Conservation (phyloP, 2,888 invertebrate genomes). For the Ectemnius lituratus region DNA sequence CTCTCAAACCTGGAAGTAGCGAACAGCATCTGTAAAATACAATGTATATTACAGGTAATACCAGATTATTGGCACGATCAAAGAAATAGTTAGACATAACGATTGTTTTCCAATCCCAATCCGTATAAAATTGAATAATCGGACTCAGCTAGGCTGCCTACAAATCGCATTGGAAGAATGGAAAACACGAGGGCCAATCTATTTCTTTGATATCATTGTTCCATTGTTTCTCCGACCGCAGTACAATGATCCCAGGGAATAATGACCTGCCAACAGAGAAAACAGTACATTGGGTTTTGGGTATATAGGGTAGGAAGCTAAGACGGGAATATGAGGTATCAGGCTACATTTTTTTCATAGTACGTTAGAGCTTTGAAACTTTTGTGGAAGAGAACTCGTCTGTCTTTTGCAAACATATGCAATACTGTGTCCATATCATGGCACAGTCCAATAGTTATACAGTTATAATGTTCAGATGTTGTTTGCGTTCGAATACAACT, state of each 20-base stretch:
- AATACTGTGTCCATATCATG: conserved; percentile 28
- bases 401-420: conserved; percentile 34
- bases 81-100: neutral
- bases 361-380: conserved; percentile 34
- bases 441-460: conserved; percentile 36
- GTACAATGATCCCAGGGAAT: neutral
- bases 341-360: conserved; percentile 39
- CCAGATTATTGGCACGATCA: neutral
- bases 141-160: conserved; percentile 1
- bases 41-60: neutral
- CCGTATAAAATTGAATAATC: neutral
- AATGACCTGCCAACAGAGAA: conserved; percentile 43
- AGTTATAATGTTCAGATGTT: conserved; percentile 28
- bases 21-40: neutral
- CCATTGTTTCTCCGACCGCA: neutral
- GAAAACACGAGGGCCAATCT: conserved; percentile 16
- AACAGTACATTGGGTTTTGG: neutral
- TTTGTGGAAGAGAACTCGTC: conserved; percentile 33
- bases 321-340: conserved; percentile 23
- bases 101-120: conserved; percentile 1
- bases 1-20: neutral
- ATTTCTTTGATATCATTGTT: conserved; percentile 51
- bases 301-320: conserved; percentile 28
- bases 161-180: conserved; percentile 1
- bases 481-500: neutral